Base-by-base conservation (phyloP, 2,113 vertebrate species). In the Nicator chloris region DNA sequence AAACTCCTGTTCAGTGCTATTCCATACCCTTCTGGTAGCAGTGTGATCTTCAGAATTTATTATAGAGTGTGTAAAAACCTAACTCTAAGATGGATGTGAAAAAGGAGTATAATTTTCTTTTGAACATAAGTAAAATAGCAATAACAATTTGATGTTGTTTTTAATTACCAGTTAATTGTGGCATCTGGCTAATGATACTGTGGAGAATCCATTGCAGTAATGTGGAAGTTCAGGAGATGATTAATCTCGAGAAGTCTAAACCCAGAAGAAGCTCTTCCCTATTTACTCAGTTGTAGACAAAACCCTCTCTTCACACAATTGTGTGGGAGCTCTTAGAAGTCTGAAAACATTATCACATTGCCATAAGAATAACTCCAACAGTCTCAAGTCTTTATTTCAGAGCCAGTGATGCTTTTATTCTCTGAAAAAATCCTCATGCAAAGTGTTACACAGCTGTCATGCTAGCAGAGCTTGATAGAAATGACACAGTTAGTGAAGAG, bases 331-430 rank as follows among this genome's bases (percentile, higher is more conserved):
- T 83, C 33, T 65, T 69, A 39, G 15, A 75, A 90, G 71, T 50
- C 31, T 73, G 35, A 50, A 90, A 86, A 65, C 39, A 23, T 40
- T n/a, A 47, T 83, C 35, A n/a, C 26, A 24, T 78, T 86, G 78
- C 72, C 15, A 4, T 76, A 31, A 69, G 22, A 79, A 27, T 71
- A 75, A 33, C 24, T 90, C 2, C 49, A 69, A 31, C 37, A 75
- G 44, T 61, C 44, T 84, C 31, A 76, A 77, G 65, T 65, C 49
- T 83, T 90, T 82, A 50, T 94, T 75, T 90, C 23, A 45, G 73
- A 89, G 44, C n/a, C 50, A 71, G 22, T 8, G 28, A 37, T 88
- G 51, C 23, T 73, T 94, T 82, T 63, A 37, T 79, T 88, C 40
- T 71, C 57, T 17, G 40, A 75, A 93, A 60, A 82, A 45, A 57